Conservation (phyloP, 1,140 invertebrate genomes). For the Drosophila obscura region DNA sequence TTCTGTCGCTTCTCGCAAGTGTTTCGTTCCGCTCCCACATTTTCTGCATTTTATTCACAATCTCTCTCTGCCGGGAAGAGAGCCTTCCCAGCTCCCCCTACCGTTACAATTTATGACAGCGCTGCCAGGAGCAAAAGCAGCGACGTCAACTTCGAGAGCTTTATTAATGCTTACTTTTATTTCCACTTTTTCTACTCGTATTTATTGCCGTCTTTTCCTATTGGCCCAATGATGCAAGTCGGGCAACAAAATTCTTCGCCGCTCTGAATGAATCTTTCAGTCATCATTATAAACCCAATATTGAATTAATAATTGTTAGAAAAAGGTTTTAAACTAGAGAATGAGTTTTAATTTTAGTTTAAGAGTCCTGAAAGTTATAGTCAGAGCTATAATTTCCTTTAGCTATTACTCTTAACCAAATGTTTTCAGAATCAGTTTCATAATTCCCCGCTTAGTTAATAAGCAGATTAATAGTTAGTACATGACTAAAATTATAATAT, state of each 20-base stretch:
- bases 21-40: constrained; percentile 3
- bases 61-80: neutral
- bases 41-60: constrained; percentile 53
- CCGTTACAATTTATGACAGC: constrained; percentile 61
- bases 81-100: neutral
- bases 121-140: constrained; percentile 3
- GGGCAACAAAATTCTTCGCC: neutral
- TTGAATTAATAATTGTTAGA: constrained; percentile 7
- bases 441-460: no score
- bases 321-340: no score
- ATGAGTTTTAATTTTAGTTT: no score
- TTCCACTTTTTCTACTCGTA: constrained; percentile 37
- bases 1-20: constrained; percentile 11
- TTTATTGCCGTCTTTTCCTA: constrained; percentile 41
- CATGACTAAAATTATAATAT: no score
- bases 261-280: constrained; percentile 20
- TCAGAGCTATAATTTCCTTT: no score
- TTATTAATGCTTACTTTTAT: constrained; percentile 62
- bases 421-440: no score
- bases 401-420: no score
- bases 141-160: constrained; percentile 35
- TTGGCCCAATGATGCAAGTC: constrained; percentile 17
- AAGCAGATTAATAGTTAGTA: no score
- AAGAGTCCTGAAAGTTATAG: no score
- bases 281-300: constrained; percentile 34